phyloP scores from a whole-genome alignment of 2,888 invertebrate genomes.

The Gisinianus flammeolus region DNA sequence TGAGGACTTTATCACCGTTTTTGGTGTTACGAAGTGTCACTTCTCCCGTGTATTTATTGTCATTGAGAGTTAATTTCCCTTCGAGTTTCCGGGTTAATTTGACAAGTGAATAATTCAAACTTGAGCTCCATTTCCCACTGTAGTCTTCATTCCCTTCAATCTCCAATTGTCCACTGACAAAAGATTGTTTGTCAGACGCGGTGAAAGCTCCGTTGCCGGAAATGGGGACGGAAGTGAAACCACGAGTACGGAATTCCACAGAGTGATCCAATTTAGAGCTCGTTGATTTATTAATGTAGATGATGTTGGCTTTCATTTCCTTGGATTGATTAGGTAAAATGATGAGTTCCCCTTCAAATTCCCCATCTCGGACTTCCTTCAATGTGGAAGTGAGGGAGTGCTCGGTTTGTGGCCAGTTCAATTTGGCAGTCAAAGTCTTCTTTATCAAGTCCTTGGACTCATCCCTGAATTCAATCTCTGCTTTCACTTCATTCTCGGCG shows the following conservation, averaged over 20 bases:
- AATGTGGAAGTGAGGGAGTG: constrained; percentile 46
- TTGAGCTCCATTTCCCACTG: constrained; percentile 51
- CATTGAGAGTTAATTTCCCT: constrained; percentile 56
- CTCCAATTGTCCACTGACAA: constrained; percentile 51
- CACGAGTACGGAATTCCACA: constrained; percentile 52
- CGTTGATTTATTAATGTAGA: constrained; percentile 55
- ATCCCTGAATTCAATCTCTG: constrained; percentile 47
- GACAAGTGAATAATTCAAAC: constrained; percentile 54
- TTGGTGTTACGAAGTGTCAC: constrained; percentile 41
- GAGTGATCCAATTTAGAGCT: constrained; percentile 53
- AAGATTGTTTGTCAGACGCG: constrained; percentile 54
- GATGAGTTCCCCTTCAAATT: constrained; percentile 53
- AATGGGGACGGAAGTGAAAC: constrained; percentile 49
- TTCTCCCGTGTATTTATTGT: constrained; percentile 56
- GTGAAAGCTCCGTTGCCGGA: constrained; percentile 50
- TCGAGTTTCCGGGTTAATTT: constrained; percentile 53
- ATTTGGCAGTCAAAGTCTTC: constrained; percentile 46
- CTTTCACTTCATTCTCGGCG: constrained; percentile 47
- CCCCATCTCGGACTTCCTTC: constrained; percentile 52
- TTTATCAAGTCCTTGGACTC: constrained; percentile 42
- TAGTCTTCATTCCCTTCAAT: constrained; percentile 51
- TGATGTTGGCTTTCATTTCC: constrained; percentile 56
- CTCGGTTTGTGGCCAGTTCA: constrained; percentile 51
- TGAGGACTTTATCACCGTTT: constrained; percentile 44
- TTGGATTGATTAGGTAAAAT: constrained; percentile 46